Evolutionary conservation across 1,140 invertebrate species (phyloP), one percentile per base, ranked within the genome.

Genomic region (Drosophila persimilis): DNA sequence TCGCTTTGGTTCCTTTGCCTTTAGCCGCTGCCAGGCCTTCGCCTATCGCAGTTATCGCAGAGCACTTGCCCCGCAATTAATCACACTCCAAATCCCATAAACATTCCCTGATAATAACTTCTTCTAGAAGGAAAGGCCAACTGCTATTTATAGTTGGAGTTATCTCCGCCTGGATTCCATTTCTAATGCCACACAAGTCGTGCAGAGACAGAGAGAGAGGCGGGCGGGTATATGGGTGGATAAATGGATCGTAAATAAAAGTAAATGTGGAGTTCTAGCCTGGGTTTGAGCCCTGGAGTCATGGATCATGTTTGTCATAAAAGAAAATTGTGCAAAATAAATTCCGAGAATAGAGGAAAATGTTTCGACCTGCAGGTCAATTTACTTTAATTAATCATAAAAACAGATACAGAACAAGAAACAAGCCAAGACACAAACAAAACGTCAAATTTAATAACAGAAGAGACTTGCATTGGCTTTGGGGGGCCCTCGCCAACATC

Each of bases 311-410:
- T 61, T 69, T 63, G 22, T 60, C 73, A 65, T 77, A 77, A 77
- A 64, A 77, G 50, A 46, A 72, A 39, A 73, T 61, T 73, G 69
- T 66, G 69, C 56, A 73, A 78, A 77, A 58, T 58, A 73, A 63
- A 47, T 79, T 79, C 70, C 73, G 46, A 17, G 70, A 74, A 79
- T 56, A 6, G 59, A 69, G 57, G 61, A 54, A 71, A 69, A 71
- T 60, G 58, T 61, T 61, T 24, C 24, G 73, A 67, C 73, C 73
- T 69, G n/a, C 59, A 53, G 76, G 76, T 79, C 77, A 79, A 79
- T 79, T 79, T 79, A 46, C 50, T 70, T 79, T 79, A 79, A 79
- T 79, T 79, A 79, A 79, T 70, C 76, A 61, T 74, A 70, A 79
- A 39, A 46, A 66, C 54, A 31, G 17, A 20, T 20, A 20, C 67